Conservation (phyloP, 2,113 vertebrate species). For the Rissa tridactyla region DNA sequence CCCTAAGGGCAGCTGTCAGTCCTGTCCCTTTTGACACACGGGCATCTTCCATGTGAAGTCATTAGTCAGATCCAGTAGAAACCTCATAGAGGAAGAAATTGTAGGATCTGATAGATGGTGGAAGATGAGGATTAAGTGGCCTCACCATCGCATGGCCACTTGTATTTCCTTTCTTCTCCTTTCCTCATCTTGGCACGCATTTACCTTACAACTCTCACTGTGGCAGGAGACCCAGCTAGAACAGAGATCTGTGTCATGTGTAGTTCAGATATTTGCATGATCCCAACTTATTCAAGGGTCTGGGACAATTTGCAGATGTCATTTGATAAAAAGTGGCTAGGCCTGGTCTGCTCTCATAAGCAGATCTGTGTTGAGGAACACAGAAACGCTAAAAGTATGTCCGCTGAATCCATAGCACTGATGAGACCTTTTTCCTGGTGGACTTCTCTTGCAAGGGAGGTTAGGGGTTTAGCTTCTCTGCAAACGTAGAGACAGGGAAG, state of each 20-base stretch:
- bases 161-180: background rate
- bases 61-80: background rate
- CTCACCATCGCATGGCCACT: background rate
- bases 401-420: background rate
- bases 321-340: background rate
- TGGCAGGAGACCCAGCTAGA: background rate
- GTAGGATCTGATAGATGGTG: background rate
- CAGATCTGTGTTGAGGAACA: background rate
- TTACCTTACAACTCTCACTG: background rate
- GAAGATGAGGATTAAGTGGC: background rate
- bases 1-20: background rate
- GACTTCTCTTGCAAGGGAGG: background rate
- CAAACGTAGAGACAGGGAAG: rapidly evolving
- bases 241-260: background rate
- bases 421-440: background rate
- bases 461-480: background rate
- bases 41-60: background rate
- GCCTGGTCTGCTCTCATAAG: background rate
- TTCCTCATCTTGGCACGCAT: background rate
- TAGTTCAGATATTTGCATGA: background rate
- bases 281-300: background rate
- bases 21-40: background rate
- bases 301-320: background rate
- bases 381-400: background rate
- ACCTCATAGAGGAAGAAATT: background rate